Percentiles rank a stretch among this genome's conserved stretches.
Evolutionary conservation across 2,888 invertebrate species (phyloP).

Genomic region (Rhorus exstirpatorius): DNA sequence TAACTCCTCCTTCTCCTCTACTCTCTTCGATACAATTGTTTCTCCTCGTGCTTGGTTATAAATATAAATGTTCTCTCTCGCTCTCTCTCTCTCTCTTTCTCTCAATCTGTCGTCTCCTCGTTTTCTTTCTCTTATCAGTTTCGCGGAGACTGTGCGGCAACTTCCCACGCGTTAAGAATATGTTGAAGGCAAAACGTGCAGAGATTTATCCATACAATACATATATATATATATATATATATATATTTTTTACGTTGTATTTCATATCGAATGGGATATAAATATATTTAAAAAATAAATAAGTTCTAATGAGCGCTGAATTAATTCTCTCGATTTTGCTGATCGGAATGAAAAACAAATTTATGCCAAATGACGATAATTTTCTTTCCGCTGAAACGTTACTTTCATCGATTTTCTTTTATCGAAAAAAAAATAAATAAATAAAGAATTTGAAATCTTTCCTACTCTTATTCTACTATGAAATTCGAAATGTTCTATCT

Average conservation of each 20-base stretch:
- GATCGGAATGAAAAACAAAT: too few species aligned
- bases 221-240: background rate
- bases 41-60: conserved; percentile 55
- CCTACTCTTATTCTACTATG: too few species aligned
- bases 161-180: conserved; percentile 62
- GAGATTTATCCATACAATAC: background rate
- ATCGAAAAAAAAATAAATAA: too few species aligned
- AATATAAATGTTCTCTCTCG: conserved; percentile 48
- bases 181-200: conserved; percentile 19
- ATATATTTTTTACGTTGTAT: background rate
- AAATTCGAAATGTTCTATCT: too few species aligned
- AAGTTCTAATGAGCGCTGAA: too few species aligned
- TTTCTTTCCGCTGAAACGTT: too few species aligned
- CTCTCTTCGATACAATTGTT: conserved; percentile 66
- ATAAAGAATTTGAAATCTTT: too few species aligned
- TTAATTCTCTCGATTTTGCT: too few species aligned
- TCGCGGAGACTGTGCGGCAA: conserved; percentile 47
- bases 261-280: background rate
- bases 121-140: conserved; percentile 63
- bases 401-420: too few species aligned
- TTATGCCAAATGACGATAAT: too few species aligned
- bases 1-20: conserved; percentile 25
- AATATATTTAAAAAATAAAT: too few species aligned
- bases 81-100: conserved; percentile 29
- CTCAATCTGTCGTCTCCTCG: conserved; percentile 51